Evolutionary conservation across 2,113 vertebrate species (phyloP), one percentile per base, ranked within the genome.

Genomic region (Oncorhynchus gorbuscha): DNA sequence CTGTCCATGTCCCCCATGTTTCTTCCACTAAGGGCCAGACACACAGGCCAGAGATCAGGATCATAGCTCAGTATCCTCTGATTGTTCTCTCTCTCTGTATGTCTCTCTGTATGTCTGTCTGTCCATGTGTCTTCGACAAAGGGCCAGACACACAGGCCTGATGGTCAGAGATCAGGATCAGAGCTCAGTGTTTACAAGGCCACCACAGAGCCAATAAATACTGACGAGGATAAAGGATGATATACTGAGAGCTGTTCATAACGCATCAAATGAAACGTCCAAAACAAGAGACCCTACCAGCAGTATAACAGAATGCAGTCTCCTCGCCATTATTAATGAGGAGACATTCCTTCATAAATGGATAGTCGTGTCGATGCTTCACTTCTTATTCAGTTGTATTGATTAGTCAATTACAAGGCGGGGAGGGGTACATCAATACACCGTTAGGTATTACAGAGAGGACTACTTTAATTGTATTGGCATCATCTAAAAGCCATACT

Each of bases 101-200:
- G n/a, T n/a, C n/a, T n/a, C 30, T 4, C 30, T 32, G 0, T 16
- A 0, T 16, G 14, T 51, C 1, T 45, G 39, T 55, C 8, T 11
- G 39, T 11, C 1, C 8, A 6, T 39, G 51, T 55, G 14, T 16
- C 14, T 18, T 55, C 12, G 1, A 55, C 51, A 3, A 18, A 18
- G 51, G 51, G 12, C 51, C 51, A 18, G 51, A 16, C 51, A 16
- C 14, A 55, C 51, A 55, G 51, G 51, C 51, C 51, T 5, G 51
- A 55, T 55, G 76, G 76, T 28, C 48, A 69, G 71, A 35, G 48
- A 45, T 18, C 20, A n/a, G 76, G 72, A 73, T 67, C 73, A 68
- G 48, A 71, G 67, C 16, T 35, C 49, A 55, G 28, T 6, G 64
- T 73, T 68, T 78, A 69, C 64, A 71, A 73, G 39, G 62, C 32